phyloP scores from a whole-genome alignment of 1,140 invertebrate species.

The Leptonema lineaticorne region DNA sequence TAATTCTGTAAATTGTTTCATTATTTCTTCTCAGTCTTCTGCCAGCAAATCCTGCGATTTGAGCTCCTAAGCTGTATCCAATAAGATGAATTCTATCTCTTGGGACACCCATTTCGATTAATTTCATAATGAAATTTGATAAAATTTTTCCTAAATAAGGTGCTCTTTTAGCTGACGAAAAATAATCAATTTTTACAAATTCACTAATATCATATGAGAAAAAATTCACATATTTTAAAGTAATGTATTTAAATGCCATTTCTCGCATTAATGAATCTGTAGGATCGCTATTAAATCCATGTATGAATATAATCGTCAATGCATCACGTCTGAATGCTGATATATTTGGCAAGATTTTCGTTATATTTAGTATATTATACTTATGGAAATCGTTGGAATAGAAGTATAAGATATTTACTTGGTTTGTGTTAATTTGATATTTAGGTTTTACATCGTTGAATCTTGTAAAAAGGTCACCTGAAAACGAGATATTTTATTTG shows the following conservation, averaged over 20 bases:
- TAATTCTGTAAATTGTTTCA: conserved; percentile 18
- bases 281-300: conserved; percentile 28
- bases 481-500: neutral
- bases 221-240: conserved; percentile 23
- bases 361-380: neutral
- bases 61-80: conserved; percentile 35
- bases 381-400: neutral
- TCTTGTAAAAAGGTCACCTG: neutral
- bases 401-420: neutral
- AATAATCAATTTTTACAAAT: conserved; percentile 18
- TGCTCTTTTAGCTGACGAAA: neutral
- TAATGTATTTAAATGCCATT: conserved; percentile 26
- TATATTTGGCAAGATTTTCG: neutral
- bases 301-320: conserved; percentile 20
- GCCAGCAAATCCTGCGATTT: conserved; percentile 32
- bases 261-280: conserved; percentile 19
- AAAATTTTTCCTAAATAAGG: conserved; percentile 28
- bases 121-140: conserved; percentile 23
- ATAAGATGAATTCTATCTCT: conserved; percentile 29
- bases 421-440: neutral
- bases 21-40: conserved; percentile 17
- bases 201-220: conserved; percentile 28
- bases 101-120: conserved; percentile 18
- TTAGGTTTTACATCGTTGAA: neutral
- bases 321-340: neutral